Evolutionary conservation across 2,888 invertebrate genomes (phyloP), one percentile per base, ranked within the genome.

Genomic region (Troglohyphantes excavatus): DNA sequence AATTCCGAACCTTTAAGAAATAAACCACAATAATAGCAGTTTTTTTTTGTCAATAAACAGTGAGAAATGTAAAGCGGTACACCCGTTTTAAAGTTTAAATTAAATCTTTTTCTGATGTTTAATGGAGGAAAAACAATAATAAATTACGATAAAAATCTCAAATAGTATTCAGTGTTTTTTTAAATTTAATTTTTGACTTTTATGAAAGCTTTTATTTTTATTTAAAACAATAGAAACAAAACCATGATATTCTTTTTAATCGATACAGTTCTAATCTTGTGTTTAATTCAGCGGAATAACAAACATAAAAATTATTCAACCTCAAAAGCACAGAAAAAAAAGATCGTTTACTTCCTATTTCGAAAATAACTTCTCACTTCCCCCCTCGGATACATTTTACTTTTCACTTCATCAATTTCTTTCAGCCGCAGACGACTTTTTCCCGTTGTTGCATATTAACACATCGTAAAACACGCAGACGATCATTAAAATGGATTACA

Each of bases 401-500:
- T 39, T 17, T 78, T 26, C 26, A 26, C 63, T 65, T 39, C 39
- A 65, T 78, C 65, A 33, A 21, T 65, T 65, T 26, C 46, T 19
- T 65, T 67, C 13, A 39, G 46, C 33, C 46, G 68, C 78, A 70
- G 68, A 68, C 67, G 70, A 27, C 39, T 27, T 43, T 72, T n/a
- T 73, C n/a, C 84, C 27, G 67, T 43, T 61, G 43, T n/a, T 72
- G 75, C 73, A 63, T 75, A 65, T 82, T 82, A 82, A 46, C 75
- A 61, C 75, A 65, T 79, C 78, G 70, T 72, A 72, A 82, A 83
- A 83, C 65, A 73, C 61, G 46, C 83, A 29, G 27, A 68, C 61
- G 43, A 73, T 82, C 81, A 88, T 88, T 88, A 82, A 88, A 88
- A 88, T 82, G 73, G 73, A 88, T 88, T 73, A 75, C 88, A 88